Evolutionary conservation across 2,113 vertebrate genomes (phyloP).

Genomic region (Etia nguti): DNA sequence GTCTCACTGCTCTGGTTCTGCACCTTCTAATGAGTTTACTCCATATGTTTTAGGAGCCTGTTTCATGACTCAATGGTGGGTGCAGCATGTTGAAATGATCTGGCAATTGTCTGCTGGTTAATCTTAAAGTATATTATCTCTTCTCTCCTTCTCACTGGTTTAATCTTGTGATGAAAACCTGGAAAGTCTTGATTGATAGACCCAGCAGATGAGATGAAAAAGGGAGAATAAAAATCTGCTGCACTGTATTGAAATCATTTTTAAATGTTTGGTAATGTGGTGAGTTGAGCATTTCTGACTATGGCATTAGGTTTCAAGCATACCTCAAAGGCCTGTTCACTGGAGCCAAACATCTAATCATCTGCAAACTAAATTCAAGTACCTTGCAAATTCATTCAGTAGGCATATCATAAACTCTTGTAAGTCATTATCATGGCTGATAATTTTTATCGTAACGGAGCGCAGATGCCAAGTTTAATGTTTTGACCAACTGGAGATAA

Average conservation of each 20-base stretch:
- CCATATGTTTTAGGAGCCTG: not conserved
- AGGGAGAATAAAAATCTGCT: not conserved
- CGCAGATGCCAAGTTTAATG: not conserved
- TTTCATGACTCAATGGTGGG: not conserved
- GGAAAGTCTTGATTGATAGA: not conserved
- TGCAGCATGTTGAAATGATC: not conserved
- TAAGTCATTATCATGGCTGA: not conserved
- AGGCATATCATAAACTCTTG: not conserved
- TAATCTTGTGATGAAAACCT: not conserved
- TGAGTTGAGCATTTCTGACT: not conserved
- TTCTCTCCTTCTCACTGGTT: not conserved
- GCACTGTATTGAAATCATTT: not conserved
- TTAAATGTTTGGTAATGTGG: not conserved
- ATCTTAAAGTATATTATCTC: not conserved
- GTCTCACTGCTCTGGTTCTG: not conserved
- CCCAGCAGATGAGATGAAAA: not conserved
- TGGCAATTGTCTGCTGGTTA: not conserved
- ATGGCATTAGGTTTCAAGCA: not conserved
- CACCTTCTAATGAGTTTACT: not conserved
- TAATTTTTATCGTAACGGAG: not conserved
- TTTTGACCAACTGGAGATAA: not conserved
- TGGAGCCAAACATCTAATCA: not conserved
- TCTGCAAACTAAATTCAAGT: not conserved
- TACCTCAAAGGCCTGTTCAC: not conserved
- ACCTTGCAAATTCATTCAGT: not conserved